Percentiles rank a stretch among this genome's conserved stretches.
phyloP scores from a whole-genome alignment of 1,140 invertebrate species.

The Temnothorax nylanderi region DNA sequence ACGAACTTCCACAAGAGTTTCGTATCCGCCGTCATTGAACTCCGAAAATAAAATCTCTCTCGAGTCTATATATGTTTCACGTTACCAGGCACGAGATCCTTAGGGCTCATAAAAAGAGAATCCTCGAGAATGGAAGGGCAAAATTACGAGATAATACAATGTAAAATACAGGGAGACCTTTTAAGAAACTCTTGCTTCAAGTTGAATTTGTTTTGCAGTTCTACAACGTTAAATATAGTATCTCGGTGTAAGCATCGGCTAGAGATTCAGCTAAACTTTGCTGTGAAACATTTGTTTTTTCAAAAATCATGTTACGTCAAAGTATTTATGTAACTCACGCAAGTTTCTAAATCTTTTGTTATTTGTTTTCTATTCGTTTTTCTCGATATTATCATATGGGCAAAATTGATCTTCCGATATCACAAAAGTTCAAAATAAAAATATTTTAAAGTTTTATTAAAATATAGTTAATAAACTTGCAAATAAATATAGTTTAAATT shows the following conservation, averaged over 20 bases:
- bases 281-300: background rate
- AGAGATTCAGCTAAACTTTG: background rate
- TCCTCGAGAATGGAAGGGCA: conserved; percentile 1
- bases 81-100: background rate
- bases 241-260: background rate
- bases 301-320: background rate
- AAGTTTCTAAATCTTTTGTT: background rate
- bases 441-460: background rate
- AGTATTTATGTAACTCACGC: background rate
- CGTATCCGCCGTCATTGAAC: conserved; percentile 31
- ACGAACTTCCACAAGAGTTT: conserved; percentile 26
- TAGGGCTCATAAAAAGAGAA: conserved; percentile 25
- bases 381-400: background rate
- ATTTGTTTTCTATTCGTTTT: background rate
- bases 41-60: conserved; percentile 51
- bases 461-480: background rate
- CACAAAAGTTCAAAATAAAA: background rate
- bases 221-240: background rate
- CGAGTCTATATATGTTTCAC: background rate
- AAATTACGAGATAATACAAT: conserved; percentile 27
- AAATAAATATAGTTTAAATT: conserved; percentile 3
- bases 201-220: conserved; percentile 19
- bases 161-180: background rate
- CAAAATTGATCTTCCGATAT: background rate
- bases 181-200: background rate